phyloP scores from a whole-genome alignment of 2,888 invertebrate genomes.

The Slavum lentiscoides region DNA sequence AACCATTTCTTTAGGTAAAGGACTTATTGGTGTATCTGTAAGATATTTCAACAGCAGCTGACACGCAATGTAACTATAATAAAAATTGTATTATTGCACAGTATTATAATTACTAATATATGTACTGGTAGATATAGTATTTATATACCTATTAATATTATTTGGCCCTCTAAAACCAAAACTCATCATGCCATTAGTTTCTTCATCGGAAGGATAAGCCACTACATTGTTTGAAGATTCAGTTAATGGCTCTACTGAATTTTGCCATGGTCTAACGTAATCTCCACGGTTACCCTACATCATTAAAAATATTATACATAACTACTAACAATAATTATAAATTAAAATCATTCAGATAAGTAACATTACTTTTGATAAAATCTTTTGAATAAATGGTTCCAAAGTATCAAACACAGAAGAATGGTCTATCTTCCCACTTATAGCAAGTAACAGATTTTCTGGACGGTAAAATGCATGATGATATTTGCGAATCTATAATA shows the following conservation, averaged over 20 bases:
- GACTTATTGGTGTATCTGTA: slow-evolving; percentile 84
- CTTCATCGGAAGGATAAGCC: slow-evolving; percentile 81
- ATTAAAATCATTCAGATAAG: neutral
- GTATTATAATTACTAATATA: neutral
- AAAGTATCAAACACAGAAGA: slow-evolving; percentile 75
- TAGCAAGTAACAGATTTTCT: slow-evolving; percentile 82
- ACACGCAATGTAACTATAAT: slow-evolving; percentile 59
- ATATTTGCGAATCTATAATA: slow-evolving; percentile 70
- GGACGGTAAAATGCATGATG: slow-evolving; percentile 86
- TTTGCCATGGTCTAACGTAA: slow-evolving; percentile 73
- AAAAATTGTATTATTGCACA: neutral
- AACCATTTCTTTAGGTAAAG: slow-evolving; percentile 80
- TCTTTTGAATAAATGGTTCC: slow-evolving; percentile 73
- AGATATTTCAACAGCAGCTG: slow-evolving; percentile 77
- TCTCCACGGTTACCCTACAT: slow-evolving; percentile 38
- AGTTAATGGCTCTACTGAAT: slow-evolving; percentile 68
- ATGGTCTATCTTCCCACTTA: slow-evolving; percentile 66
- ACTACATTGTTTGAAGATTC: slow-evolving; percentile 65
- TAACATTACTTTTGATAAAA: slow-evolving; percentile 62
- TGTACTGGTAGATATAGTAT: neutral
- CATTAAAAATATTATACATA: neutral
- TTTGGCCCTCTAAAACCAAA: slow-evolving; percentile 82
- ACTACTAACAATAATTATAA: neutral
- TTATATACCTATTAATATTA: slow-evolving; percentile 61
- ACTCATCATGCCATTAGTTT: slow-evolving; percentile 76